These are phyloP conservation scores for Xenopus borealis DNA, from an alignment of 2,113 vertebrate genomes.

Conservation along the genomic window DNA sequence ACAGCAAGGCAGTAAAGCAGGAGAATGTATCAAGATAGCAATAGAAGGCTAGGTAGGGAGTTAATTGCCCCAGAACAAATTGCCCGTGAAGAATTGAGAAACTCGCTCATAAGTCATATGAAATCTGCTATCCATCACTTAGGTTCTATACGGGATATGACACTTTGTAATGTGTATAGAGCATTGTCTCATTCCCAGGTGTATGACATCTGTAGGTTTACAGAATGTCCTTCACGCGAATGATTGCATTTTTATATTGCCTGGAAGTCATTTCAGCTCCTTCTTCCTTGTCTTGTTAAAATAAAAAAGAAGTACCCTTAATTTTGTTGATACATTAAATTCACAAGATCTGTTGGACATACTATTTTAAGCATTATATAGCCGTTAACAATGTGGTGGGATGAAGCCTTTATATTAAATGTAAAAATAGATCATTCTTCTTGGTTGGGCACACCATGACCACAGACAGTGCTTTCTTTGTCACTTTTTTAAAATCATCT, in stretches of 20 bases:
- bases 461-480: no score
- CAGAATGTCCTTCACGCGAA: neutral
- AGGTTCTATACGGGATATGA: constrained; percentile 16
- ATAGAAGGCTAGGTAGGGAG: constrained; percentile 26
- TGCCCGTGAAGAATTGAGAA: constrained; percentile 36
- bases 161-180: constrained; percentile 12
- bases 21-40: constrained; percentile 29
- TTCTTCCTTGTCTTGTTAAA: neutral
- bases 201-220: constrained; percentile 19
- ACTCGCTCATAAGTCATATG: constrained; percentile 15
- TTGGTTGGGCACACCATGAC: no score
- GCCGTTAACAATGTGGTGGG: no score
- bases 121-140: constrained; percentile 34
- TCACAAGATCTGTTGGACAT: no score
- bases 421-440: no score
- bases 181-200: neutral
- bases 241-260: constrained; percentile 22
- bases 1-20: neutral
- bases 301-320: no score
- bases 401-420: no score
- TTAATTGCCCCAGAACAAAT: constrained; percentile 41
- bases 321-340: no score
- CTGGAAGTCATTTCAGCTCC: neutral
- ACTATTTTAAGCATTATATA: no score
- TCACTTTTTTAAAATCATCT: no score